phyloP scores from a whole-genome alignment of 2,888 invertebrate genomes.

The Cheilosia grossa region DNA sequence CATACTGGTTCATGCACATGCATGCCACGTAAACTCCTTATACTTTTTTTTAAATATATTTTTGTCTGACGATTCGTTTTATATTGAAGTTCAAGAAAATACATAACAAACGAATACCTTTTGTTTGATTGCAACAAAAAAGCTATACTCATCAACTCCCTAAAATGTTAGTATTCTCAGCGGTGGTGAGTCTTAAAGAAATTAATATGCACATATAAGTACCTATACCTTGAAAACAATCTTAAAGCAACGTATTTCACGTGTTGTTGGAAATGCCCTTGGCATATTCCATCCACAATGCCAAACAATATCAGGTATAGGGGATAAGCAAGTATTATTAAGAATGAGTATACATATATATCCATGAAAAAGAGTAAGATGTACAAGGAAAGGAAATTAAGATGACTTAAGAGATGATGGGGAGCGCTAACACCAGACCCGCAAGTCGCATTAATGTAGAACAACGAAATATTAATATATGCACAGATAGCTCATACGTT shows the following conservation, averaged over 20 bases:
- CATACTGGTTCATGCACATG: no score
- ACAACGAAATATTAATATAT: conserved; percentile 2
- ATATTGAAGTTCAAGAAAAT: conserved; percentile 28
- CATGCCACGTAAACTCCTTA: no score
- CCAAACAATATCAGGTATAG: background rate
- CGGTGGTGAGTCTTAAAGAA: conserved; percentile 11
- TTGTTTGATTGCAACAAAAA: conserved; percentile 33
- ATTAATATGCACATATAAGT: conserved; percentile 6
- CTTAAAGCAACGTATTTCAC: conserved; percentile 35
- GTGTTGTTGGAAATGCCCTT: conserved; percentile 39
- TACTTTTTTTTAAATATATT: conserved; percentile 5
- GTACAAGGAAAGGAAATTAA: conserved; percentile 23
- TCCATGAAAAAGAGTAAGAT: conserved; percentile 10
- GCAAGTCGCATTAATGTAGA: conserved; percentile 25
- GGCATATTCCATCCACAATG: conserved; percentile 26
- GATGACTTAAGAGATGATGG: conserved; percentile 42
- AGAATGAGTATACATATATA: conserved; percentile 11
- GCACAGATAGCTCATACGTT: conserved; percentile 3
- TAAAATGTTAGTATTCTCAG: conserved; percentile 23
- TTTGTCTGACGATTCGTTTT: conserved; percentile 3
- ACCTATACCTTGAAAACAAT: conserved; percentile 10
- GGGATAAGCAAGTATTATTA: conserved; percentile 26
- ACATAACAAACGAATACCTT: conserved; percentile 24
- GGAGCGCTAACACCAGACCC: background rate
- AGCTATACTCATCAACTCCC: conserved; percentile 10